These are phyloP conservation scores for Marmota monax DNA, from an alignment of 2,113 vertebrate species.

Conservation along the genomic window DNA sequence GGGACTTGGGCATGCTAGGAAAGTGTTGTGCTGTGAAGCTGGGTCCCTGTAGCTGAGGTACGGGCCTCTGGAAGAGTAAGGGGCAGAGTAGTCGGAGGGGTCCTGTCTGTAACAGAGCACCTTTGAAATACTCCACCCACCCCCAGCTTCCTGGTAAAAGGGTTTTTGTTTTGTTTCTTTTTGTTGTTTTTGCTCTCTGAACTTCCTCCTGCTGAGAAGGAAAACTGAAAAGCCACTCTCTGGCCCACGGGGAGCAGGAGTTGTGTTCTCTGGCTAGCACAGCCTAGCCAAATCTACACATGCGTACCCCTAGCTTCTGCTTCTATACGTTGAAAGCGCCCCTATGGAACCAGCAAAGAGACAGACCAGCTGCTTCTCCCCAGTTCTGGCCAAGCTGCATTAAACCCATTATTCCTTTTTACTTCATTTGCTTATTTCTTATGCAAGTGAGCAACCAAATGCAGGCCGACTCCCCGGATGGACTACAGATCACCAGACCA, in stretches of 20 bases:
- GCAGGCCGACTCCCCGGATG: not conserved
- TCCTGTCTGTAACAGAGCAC: not conserved
- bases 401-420: not conserved
- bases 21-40: too few relatives aligned
- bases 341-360: not conserved
- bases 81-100: fast-evolving
- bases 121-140: too few relatives aligned
- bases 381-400: not conserved
- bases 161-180: not conserved
- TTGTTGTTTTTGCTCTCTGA: not conserved
- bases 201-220: not conserved
- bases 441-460: not conserved
- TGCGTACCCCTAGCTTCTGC: not conserved
- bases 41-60: not conserved
- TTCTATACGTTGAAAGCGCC: not conserved
- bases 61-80: fast-evolving
- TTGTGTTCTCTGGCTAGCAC: not conserved
- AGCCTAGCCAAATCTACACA: not conserved
- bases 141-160: not conserved
- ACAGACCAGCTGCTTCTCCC: not conserved
- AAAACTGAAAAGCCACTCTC: not conserved
- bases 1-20: too few relatives aligned
- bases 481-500: not conserved
- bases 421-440: not conserved
- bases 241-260: not conserved